Conservation (phyloP, 2,888 invertebrate species). For the Macrophya alboannulata region DNA sequence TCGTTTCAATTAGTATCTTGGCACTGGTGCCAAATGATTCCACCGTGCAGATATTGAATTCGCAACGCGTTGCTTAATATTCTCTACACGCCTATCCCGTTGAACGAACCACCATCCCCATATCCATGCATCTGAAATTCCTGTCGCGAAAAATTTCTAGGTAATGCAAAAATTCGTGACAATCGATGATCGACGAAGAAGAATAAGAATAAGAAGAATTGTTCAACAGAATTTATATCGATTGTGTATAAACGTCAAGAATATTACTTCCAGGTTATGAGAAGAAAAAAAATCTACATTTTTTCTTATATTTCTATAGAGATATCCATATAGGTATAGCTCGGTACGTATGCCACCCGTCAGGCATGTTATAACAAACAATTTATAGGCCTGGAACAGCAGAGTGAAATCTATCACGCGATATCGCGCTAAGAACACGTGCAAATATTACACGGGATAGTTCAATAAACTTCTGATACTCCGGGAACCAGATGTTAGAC, state of each 20-base stretch:
- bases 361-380: neutral
- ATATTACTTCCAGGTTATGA: too few relatives aligned
- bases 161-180: neutral
- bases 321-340: too few relatives aligned
- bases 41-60: conserved; percentile 35
- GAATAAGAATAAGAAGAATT: too few relatives aligned
- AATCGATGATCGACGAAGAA: too few relatives aligned
- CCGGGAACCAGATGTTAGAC: conserved; percentile 29
- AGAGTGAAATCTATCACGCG: conserved; percentile 43
- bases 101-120: neutral
- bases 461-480: conserved; percentile 32
- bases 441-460: conserved; percentile 53
- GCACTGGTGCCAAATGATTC: conserved; percentile 62
- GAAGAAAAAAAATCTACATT: neutral
- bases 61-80: conserved; percentile 33
- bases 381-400: neutral
- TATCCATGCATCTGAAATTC: neutral
- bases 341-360: too few relatives aligned
- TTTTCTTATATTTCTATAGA: neutral
- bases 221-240: neutral
- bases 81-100: neutral
- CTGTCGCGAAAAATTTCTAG: neutral
- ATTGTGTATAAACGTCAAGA: neutral
- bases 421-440: conserved; percentile 45
- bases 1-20: conserved; percentile 57